phyloP scores from a whole-genome alignment of 1,140 invertebrate species.

The Diachasmimorpha longicaudata region DNA sequence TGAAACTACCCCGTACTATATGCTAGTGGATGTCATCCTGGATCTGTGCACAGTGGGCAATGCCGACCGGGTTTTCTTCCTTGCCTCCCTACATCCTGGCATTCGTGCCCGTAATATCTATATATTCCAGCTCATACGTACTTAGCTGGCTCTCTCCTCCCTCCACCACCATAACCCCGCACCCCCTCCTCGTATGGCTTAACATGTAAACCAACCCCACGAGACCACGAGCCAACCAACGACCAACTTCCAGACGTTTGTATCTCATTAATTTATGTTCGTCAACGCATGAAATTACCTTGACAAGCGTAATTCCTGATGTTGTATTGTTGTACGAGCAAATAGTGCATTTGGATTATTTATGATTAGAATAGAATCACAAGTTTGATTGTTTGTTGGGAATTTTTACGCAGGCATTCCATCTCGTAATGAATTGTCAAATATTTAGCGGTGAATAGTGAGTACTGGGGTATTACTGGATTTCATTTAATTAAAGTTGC shows the following conservation, averaged over 20 bases:
- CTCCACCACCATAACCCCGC: too few relatives aligned
- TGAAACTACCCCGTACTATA: slow-evolving; percentile 48
- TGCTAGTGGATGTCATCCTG: not conserved
- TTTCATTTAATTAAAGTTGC: not conserved
- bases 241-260: slow-evolving; percentile 11
- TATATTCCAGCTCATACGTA: not conserved
- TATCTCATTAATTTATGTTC: slow-evolving; percentile 29
- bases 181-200: not conserved
- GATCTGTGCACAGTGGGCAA: not conserved
- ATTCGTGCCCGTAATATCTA: not conserved
- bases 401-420: not conserved
- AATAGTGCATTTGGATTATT: not conserved
- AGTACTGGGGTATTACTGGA: not conserved
- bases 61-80: not conserved
- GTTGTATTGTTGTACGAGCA: not conserved
- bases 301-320: slow-evolving; percentile 10
- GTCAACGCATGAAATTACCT: slow-evolving; percentile 13
- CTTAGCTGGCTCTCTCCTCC: not conserved
- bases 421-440: not conserved
- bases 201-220: slow-evolving; percentile 15
- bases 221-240: slow-evolving; percentile 4
- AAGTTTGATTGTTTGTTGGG: not conserved
- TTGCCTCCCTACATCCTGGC: not conserved
- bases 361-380: not conserved
- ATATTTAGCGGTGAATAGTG: not conserved